These are phyloP conservation scores for Drosophila dunni DNA, from an alignment of 1,140 invertebrate genomes.

Conservation along the genomic window DNA sequence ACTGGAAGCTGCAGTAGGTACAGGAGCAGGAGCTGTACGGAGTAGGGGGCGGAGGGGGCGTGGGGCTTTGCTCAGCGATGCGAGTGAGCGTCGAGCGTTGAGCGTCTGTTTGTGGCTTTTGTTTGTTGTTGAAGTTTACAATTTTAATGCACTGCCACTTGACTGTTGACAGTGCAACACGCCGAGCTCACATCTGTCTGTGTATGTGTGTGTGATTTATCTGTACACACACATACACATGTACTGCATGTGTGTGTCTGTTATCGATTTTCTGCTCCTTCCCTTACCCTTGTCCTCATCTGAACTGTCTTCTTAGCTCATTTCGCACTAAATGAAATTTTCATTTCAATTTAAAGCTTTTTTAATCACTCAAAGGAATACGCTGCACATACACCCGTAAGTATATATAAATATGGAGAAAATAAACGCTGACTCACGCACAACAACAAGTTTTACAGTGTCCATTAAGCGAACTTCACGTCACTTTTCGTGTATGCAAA, in stretches of 20 bases:
- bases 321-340: constrained; percentile 70
- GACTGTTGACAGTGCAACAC: constrained; percentile 78
- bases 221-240: constrained; percentile 8
- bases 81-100: constrained; percentile 30
- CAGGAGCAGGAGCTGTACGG: not conserved
- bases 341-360: constrained; percentile 57
- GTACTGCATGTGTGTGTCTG: constrained; percentile 26
- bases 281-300: constrained; percentile 44
- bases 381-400: not conserved
- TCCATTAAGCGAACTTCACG: constrained; percentile 18
- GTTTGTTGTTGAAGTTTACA: constrained; percentile 81
- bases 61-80: constrained; percentile 6
- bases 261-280: constrained; percentile 74
- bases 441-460: constrained; percentile 10
- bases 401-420: not conserved
- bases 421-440: constrained; percentile 36
- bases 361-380: constrained; percentile 52
- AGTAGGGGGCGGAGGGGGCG: not conserved
- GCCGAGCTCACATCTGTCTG: constrained; percentile 25
- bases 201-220: constrained; percentile 5
- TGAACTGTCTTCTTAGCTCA: constrained; percentile 48
- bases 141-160: constrained; percentile 83
- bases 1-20: not conserved
- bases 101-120: constrained; percentile 80
- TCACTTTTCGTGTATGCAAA: constrained; percentile 15